A percentile compares a stretch with the other conserved stretches of the same genome.
These are phyloP conservation scores for Vulpes lagopus DNA, from an alignment of 2,113 vertebrate genomes.

Conservation along the genomic window DNA sequence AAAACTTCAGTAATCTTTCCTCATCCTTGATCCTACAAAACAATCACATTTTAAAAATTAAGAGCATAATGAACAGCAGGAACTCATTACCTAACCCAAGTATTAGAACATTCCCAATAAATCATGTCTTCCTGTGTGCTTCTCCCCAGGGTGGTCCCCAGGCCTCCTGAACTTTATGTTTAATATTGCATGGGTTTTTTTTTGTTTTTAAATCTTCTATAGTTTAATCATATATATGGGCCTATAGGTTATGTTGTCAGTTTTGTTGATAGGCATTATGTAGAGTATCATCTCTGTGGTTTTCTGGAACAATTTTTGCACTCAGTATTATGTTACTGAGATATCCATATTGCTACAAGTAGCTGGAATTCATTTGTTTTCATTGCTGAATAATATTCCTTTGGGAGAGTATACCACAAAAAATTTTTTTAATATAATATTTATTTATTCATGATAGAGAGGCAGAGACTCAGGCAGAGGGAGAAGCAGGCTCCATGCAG, in stretches of 20 bases:
- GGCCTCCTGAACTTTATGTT: neutral
- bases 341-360: neutral
- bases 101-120: neutral
- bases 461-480: too few species aligned
- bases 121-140: neutral
- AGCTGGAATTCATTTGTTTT: conserved; percentile 31
- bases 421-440: too few species aligned
- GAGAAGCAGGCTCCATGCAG: too few species aligned
- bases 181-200: neutral
- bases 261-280: neutral
- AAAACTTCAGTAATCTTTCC: neutral
- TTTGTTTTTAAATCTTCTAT: neutral
- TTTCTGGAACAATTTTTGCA: conserved; percentile 27
- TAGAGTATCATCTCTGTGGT: neutral
- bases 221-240: neutral
- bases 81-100: neutral
- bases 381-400: neutral
- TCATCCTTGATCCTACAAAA: neutral
- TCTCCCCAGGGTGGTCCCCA: neutral
- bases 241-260: neutral
- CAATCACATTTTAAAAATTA: neutral
- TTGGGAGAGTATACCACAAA: neutral
- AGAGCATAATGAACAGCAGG: conserved; percentile 12
- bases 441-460: too few species aligned
- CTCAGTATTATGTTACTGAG: neutral